Conservation (phyloP, 2,888 invertebrate species). For the Drosophila austrosaltans region DNA sequence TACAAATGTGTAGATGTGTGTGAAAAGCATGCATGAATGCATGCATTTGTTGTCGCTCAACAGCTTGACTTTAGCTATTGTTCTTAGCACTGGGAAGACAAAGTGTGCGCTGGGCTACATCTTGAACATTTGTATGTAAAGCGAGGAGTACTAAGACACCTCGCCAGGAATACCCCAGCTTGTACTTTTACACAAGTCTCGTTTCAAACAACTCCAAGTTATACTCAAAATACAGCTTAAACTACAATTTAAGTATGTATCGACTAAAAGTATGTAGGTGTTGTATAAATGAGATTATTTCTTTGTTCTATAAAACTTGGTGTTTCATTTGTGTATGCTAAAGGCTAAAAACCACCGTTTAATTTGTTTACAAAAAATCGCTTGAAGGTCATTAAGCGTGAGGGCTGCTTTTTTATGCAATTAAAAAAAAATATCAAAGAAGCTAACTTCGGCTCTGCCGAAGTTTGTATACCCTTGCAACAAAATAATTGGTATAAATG, state of each 20-base stretch:
- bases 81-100: conserved; percentile 43
- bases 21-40: conserved; percentile 56
- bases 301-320: too few species aligned
- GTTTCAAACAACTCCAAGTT: background rate
- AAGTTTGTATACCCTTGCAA: too few species aligned
- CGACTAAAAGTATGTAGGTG: too few species aligned
- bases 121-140: conserved; percentile 62
- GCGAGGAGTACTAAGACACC: conserved; percentile 21
- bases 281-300: too few species aligned
- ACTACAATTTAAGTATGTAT: background rate
- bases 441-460: too few species aligned
- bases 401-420: too few species aligned
- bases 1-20: conserved; percentile 14
- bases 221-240: background rate
- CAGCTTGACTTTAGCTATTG: conserved; percentile 59
- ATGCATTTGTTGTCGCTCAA: conserved; percentile 43
- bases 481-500: too few species aligned
- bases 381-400: too few species aligned
- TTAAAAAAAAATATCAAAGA: too few species aligned
- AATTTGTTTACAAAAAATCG: conserved; percentile 38
- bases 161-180: conserved; percentile 22
- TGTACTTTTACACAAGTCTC: background rate
- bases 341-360: conserved; percentile 30
- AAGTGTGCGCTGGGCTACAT: conserved; percentile 54
- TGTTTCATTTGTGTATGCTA: background rate